These are phyloP conservation scores for Vultur gryphus DNA, from an alignment of 2,797 vertebrate species.

Conservation along the genomic window DNA sequence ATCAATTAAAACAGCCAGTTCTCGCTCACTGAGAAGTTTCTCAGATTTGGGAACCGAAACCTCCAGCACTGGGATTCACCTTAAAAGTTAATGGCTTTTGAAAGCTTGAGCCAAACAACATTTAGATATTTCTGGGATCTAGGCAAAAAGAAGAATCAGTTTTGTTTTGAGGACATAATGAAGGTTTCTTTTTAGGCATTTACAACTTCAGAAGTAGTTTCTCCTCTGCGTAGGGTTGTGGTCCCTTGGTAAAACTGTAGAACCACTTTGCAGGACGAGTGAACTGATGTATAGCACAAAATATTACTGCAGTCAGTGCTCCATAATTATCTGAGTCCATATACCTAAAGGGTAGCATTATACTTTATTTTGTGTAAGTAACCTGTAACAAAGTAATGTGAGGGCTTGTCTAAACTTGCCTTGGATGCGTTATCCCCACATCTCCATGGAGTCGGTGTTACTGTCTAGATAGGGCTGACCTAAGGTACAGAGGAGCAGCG, in stretches of 20 bases:
- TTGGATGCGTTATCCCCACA: accelerated
- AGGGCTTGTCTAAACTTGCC: background rate
- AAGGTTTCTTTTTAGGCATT: background rate
- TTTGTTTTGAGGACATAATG: background rate
- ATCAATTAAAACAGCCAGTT: background rate
- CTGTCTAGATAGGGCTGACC: background rate
- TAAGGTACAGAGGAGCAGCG: background rate
- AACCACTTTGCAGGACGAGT: background rate
- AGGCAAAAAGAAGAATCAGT: background rate
- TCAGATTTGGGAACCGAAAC: background rate
- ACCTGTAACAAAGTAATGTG: accelerated
- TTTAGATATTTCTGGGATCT: background rate
- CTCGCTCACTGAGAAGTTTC: background rate
- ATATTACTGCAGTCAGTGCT: background rate
- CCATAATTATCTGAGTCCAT: background rate
- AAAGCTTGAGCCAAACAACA: background rate
- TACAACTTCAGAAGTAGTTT: background rate
- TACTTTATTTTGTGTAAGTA: background rate
- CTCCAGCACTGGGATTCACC: background rate
- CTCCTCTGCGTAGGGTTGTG: background rate
- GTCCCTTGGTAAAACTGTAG: background rate
- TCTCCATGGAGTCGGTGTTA: accelerated
- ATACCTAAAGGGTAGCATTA: background rate
- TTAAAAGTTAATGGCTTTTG: background rate
- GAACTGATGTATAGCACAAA: background rate